phyloP scores from a whole-genome alignment of 2,113 vertebrate species.

The Dasyurus viverrinus region DNA sequence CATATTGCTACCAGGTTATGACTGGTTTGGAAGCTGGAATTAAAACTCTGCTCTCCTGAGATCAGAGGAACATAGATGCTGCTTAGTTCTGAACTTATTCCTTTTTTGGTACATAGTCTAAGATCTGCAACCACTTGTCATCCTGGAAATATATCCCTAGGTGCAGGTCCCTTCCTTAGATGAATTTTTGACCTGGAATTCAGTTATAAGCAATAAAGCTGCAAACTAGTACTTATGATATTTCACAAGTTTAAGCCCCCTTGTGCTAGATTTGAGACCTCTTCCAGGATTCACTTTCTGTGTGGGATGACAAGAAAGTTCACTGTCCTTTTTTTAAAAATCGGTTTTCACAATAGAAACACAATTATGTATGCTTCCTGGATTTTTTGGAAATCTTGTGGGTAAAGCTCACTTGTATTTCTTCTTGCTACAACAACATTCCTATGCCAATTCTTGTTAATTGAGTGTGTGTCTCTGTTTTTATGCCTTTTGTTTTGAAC shows the following conservation, averaged over 20 bases:
- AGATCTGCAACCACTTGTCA: too few species aligned
- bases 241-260: neutral
- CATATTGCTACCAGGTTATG: too few species aligned
- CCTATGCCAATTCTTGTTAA: neutral
- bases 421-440: neutral
- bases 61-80: neutral
- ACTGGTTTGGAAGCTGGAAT: neutral
- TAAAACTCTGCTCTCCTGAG: neutral
- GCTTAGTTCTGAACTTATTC: too few species aligned
- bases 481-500: neutral
- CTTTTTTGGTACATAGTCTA: too few species aligned
- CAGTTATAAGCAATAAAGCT: neutral
- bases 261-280: neutral
- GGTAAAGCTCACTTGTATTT: neutral
- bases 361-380: too few species aligned
- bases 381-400: neutral
- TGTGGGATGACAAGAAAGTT: neutral
- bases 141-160: too few species aligned
- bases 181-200: neutral
- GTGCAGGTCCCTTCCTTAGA: too few species aligned
- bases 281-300: neutral
- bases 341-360: neutral
- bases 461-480: neutral
- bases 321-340: neutral
- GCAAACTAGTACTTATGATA: neutral